Evolutionary conservation across 2,888 invertebrate species (phyloP).

Genomic region (Myopa tessellatipennis): DNA sequence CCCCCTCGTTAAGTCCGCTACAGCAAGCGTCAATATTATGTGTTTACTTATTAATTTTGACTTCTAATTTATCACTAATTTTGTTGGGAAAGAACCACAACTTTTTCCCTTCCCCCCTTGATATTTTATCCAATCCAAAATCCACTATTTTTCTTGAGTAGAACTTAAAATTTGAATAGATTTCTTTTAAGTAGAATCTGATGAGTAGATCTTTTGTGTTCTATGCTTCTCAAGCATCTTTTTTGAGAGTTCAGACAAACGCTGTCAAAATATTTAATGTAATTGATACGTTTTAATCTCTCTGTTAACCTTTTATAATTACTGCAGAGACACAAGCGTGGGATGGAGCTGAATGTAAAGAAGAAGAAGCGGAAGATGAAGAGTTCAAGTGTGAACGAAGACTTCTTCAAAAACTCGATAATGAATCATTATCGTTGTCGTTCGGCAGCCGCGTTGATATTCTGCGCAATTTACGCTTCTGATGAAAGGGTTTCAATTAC

Average conservation of each 20-base stretch:
- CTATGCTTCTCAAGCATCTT: not conserved
- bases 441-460: not conserved
- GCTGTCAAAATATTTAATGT: constrained; percentile 52
- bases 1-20: not conserved
- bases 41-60: constrained; percentile 45
- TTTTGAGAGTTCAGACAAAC: constrained; percentile 42
- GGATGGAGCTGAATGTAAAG: not conserved
- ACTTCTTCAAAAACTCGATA: constrained; percentile 18
- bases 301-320: constrained; percentile 13
- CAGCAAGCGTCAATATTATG: not conserved
- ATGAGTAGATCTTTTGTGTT: not conserved
- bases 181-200: too few relatives aligned
- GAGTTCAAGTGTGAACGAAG: not conserved
- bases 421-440: constrained; percentile 26
- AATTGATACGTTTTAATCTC: constrained; percentile 49
- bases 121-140: too few relatives aligned
- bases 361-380: not conserved
- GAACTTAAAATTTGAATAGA: too few relatives aligned
- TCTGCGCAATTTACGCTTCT: not conserved
- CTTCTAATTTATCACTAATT: constrained; percentile 62
- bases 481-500: constrained; percentile 36
- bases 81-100: constrained; percentile 43
- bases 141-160: too few relatives aligned
- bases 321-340: not conserved
- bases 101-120: constrained; percentile 38